A percentile compares a stretch with the other conserved stretches of the same genome.
These are phyloP conservation scores for Dynastes hyllus DNA, from an alignment of 2,888 invertebrate species.

Conservation along the genomic window DNA sequence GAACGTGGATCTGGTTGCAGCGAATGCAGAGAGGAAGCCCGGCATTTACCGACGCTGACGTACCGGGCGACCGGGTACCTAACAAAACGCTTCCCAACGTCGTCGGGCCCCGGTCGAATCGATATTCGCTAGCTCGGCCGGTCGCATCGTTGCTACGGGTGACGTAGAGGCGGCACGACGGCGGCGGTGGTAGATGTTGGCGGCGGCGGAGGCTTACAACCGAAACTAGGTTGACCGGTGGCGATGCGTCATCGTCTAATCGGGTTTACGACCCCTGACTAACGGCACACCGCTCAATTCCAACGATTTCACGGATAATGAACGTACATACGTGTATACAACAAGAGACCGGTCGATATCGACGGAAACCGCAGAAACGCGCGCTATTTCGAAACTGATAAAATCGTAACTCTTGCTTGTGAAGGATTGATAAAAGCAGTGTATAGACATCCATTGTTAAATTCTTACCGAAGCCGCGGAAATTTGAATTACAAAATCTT, in stretches of 20 bases:
- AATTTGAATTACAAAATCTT: neutral
- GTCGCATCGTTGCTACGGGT: constrained; percentile 38
- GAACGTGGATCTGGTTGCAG: constrained; percentile 7
- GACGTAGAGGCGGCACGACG: constrained; percentile 39
- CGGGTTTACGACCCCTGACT: constrained; percentile 47
- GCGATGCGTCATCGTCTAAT: constrained; percentile 45
- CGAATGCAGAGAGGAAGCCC: constrained; percentile 19
- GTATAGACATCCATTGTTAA: neutral
- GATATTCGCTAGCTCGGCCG: constrained; percentile 31
- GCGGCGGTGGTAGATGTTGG: constrained; percentile 32
- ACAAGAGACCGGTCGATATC: constrained; percentile 33
- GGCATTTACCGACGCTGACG: neutral
- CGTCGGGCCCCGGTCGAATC: constrained; percentile 20
- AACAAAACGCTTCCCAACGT: constrained; percentile 25
- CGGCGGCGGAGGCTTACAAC: constrained; percentile 33
- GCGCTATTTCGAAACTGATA: constrained; percentile 27
- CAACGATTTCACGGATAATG: constrained; percentile 42
- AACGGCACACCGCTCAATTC: constrained; percentile 41
- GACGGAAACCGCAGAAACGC: constrained; percentile 36
- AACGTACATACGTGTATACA: neutral
- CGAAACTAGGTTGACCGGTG: constrained; percentile 42
- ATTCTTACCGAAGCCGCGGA: neutral
- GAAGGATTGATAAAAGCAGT: neutral
- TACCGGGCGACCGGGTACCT: neutral
- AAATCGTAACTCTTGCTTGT: constrained; percentile 8